Base-by-base conservation (phyloP, 1,140 invertebrate genomes). In the Drosophila asahinai region DNA sequence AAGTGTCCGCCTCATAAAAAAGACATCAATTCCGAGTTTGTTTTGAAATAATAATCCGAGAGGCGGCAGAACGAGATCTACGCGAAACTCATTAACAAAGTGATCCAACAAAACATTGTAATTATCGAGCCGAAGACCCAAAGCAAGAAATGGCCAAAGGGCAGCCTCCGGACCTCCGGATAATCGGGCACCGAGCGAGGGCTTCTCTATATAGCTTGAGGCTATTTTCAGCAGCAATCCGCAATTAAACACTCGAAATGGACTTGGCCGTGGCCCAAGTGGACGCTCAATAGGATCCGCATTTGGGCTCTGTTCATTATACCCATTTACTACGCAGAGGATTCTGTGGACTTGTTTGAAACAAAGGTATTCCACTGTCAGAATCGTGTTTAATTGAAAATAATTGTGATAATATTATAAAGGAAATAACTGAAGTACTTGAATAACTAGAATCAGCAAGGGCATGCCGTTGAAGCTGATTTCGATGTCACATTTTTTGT, bases 51-150 rank as follows among this genome's bases (percentile, higher is more conserved):
- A 86, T 74, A 63, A 65, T 68, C 71, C 76, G 48, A 70, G 63
- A 81, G 52, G 54, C 60, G 64, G 60, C 55, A 51, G 38, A 68
- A 77, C 61, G 61, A 80, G 81, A 87, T 77, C 63, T 59, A 68
- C 70, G 64, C 76, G 52, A 80, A 90, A 83, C 83, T 89, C 86
- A 89, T 89, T 89, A 89, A 90, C 84, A 89, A 89, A 89, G 87
- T 89, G 84, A 89, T 89, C 83, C 86, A 89, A 89, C 84, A 89
- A 89, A 87, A 89, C 54, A 83, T 83, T 89, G 86, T 89, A 89
- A 89, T 89, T 89, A 90, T 90, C 77, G 61, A 47, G 33, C 17
- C 27, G 52, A 62, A 48, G 49, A 30, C 17, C 38, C 54, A 22
- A 15, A 19, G 43, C 12, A 49, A 60, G 54, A 70, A 22, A 36